Base-by-base conservation (phyloP, 2,113 vertebrate genomes). In the Pelvicachromis taeniatus region DNA sequence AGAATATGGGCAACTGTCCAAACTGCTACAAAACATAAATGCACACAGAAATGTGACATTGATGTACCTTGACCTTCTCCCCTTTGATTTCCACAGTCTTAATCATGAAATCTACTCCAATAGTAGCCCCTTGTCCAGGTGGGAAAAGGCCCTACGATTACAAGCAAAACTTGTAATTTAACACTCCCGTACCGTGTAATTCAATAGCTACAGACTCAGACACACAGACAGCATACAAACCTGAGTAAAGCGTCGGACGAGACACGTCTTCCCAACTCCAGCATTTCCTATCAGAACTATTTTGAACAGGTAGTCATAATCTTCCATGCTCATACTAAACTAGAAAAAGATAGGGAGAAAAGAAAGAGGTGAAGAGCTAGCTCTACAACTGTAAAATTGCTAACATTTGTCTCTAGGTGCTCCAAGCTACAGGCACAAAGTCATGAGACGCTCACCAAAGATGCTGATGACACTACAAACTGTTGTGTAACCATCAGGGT, bases 261-360 rank as follows among this genome's bases (percentile, higher is more conserved):
- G 97, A 95, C 98, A 99, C 93, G 99, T 99, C 96, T 99, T 99
- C 85, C 99, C 99, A 89, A 99, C 99, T 12, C 99, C 99, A n/a
- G 99, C 98, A 89, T 99, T 99, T 96, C 99, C 98, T 21, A 99
- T 99, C 91, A 99, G 98, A 95, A 99, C 98, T 95, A 99, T 99
- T 96, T 99, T 99, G 96, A 99, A 99, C 93, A 99, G 97, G 96
- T 99, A 99, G 96, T 99, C 98, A 98, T 99, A 99, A 98, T 99
- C 98, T 98, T 99, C 98, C 98, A 99, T 99, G 96, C 97, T 99
- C 98, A 98, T 97, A 95, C 93, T 94, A 96, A 97, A 95, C 97
- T 99, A 95, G 85, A 26, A 75, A 26, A 65, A 70, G 40, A 80
- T 65, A 21, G 21, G 7, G 55, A 70, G 4, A 85, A 55, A 45